Evolutionary conservation across 2,797 vertebrate species (phyloP), one percentile per base, ranked within the genome.

Genomic region (Microtus obscurus): DNA sequence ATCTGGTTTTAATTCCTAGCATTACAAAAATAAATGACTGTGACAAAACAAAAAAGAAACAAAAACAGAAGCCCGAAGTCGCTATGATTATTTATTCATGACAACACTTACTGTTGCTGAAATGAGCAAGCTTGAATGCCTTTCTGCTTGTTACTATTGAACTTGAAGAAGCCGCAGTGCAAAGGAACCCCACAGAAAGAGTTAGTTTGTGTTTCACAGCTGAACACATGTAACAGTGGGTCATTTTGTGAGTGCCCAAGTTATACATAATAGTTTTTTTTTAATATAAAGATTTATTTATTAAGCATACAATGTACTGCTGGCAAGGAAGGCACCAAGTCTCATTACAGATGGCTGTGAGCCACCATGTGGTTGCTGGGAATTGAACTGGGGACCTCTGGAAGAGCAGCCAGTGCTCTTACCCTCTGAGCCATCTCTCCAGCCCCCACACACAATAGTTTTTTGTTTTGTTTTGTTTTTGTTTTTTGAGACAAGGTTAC

Each of bases 121-220:
- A 90, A 29, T 56, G 67, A 96, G 69, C 77, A 94, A 91, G 86
- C 34, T 80, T 89, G 19, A 73, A 83, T 13, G 87, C 90, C 11
- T 34, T 87, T 91, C 27, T 48, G 31, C 43, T 69, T 34, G 17
- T 48, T 51, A 67, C 90, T 29, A 11, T 59, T 95, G 80, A 19
- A 87, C 40, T 91, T 87, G 73, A 83, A 90, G 51, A 45, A 82
- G 56, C 45, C 9, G 11, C 25, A 48, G 14, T 91, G 59, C 59
- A 76, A 89, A 86, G 48, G 37, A 96, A 80, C 4, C 17, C 5
- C 23, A n/a, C 78, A 48, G 6, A 56, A 2, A 86, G 86, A 93
- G 5, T 81, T 76, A 25, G 21, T 85, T 96, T 95, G 79, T 94
- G 85, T 95, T 43, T n/a, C 77, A 80, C 53, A 93, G 34, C 45